Percentiles rank a stretch among this genome's conserved stretches.
Conservation (phyloP, 2,888 invertebrate species). For the Octonoba sinensis region DNA sequence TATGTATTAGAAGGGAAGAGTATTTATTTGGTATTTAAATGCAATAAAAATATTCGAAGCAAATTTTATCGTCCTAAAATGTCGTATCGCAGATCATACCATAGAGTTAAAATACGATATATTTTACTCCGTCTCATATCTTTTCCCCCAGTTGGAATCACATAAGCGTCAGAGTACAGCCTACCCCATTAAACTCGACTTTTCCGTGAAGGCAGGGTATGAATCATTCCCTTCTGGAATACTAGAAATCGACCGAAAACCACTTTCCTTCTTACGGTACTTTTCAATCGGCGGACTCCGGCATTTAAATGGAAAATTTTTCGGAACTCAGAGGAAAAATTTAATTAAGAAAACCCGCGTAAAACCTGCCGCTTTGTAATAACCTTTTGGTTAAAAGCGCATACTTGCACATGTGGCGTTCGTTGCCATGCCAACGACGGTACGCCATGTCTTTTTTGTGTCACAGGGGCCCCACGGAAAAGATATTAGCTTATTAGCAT, state of each 20-base stretch:
- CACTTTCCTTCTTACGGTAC: constrained; percentile 24
- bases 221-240: too few relatives aligned
- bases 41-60: too few relatives aligned
- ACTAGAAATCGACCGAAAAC: neutral
- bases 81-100: too few relatives aligned
- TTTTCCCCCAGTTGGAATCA: too few relatives aligned
- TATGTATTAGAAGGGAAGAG: too few relatives aligned
- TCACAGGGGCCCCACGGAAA: constrained; percentile 37
- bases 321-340: constrained; percentile 39
- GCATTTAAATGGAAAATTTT: constrained; percentile 60
- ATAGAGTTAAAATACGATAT: too few relatives aligned
- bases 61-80: too few relatives aligned
- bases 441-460: constrained; percentile 34
- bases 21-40: too few relatives aligned
- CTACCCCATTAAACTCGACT: too few relatives aligned
- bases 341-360: constrained; percentile 63
- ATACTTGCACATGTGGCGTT: constrained; percentile 59
- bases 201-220: too few relatives aligned
- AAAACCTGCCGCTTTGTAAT: constrained; percentile 64
- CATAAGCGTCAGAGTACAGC: too few relatives aligned
- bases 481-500: constrained; percentile 65
- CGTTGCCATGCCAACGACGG: constrained; percentile 46
- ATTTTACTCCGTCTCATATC: too few relatives aligned
- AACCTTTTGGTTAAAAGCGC: constrained; percentile 59
- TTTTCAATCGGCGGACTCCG: constrained; percentile 19